These are phyloP conservation scores for Lates calcarifer DNA, from an alignment of 2,113 vertebrate genomes.

Conservation along the genomic window DNA sequence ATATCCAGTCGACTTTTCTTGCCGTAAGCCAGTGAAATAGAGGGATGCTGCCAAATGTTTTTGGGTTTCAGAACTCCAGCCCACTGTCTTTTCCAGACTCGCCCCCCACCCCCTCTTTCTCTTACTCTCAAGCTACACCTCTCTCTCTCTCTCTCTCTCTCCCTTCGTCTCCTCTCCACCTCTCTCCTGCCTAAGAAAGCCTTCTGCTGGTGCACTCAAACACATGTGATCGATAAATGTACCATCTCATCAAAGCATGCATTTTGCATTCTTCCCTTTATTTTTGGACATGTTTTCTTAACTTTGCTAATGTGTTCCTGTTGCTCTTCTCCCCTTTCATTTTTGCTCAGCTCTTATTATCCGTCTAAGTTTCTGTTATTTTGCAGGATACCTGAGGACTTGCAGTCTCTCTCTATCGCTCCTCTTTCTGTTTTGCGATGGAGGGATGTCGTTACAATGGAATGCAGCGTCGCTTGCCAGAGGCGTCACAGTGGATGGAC, in stretches of 20 bases:
- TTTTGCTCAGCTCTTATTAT: not conserved
- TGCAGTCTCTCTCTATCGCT: conserved; percentile 50
- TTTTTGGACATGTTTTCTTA: conserved; percentile 30
- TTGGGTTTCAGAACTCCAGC: conserved; percentile 70
- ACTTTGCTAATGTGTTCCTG: conserved; percentile 3
- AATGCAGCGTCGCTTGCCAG: conserved; percentile 78
- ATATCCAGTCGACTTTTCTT: conserved; percentile 51
- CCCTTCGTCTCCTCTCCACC: conserved; percentile 40
- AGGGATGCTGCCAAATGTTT: conserved; percentile 78
- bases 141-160: conserved; percentile 56
- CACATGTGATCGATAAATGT: conserved; percentile 68
- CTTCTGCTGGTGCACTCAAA: conserved; percentile 58
- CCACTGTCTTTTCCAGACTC: conserved; percentile 78
- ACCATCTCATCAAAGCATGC: conserved; percentile 45
- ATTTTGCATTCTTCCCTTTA: conserved; percentile 24
- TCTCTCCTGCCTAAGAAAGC: conserved; percentile 32
- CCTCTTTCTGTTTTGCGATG: conserved; percentile 57
- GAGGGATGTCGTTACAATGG: conserved; percentile 81
- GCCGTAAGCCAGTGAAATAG: conserved; percentile 60
- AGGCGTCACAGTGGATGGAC: conserved; percentile 75
- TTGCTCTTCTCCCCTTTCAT: not conserved
- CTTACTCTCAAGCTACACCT: conserved; percentile 59
- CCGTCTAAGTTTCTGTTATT: conserved; percentile 3
- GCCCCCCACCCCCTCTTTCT: conserved; percentile 54
- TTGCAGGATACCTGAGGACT: conserved; percentile 58